Base-by-base conservation (phyloP, 2,797 vertebrate species). In the Peromyscus aztecus region DNA sequence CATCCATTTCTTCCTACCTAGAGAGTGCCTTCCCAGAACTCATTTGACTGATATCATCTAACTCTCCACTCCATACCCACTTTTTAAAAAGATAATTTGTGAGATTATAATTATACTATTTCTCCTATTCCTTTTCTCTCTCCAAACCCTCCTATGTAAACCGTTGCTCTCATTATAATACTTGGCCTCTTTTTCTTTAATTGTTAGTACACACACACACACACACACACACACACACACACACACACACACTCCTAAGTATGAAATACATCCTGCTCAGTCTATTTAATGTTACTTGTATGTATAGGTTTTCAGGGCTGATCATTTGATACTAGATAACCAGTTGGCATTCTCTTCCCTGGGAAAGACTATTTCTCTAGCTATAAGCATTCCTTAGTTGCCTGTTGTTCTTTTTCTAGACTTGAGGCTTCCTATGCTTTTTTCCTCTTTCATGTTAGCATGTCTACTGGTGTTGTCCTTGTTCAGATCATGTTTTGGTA, bases 1-100 rank as follows among this genome's bases (percentile, higher is more conserved):
- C 12, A 92, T 46, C 46, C 37, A 31, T 40, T 81, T 87, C 17
- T 97, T 91, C 82, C 34, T 40, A 80, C 37, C 31, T 83, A 52
- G 52, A 95, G 67, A 95, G 13, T 91, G 27, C 90, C 40, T 95
- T 91, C 77, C 29, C 84, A 90, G 65, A 88, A 46, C 16, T 95
- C 84, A 96, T 84, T 94, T 88, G 67, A 90, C 13, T 57, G 78
- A 90, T 69, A 61, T 93, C 57, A 77, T 90, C 86, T 91, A 77
- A 84, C 12, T 96, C 37, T 91, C 57, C 6, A 91, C 5, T 91
- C 55, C 31, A 69, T 82, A 57, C 11, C 6, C 46, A 88, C 4
- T 4, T 83, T 46, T 63, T 10, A 34, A 17, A 61, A 81, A 82
- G 40, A 49, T 34, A 13, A 34, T 65, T 46, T 85, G 43, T 85